A percentile compares a stretch with the other conserved stretches of the same genome.
phyloP scores from a whole-genome alignment of 2,888 invertebrate genomes.

The Protonemura montana region DNA sequence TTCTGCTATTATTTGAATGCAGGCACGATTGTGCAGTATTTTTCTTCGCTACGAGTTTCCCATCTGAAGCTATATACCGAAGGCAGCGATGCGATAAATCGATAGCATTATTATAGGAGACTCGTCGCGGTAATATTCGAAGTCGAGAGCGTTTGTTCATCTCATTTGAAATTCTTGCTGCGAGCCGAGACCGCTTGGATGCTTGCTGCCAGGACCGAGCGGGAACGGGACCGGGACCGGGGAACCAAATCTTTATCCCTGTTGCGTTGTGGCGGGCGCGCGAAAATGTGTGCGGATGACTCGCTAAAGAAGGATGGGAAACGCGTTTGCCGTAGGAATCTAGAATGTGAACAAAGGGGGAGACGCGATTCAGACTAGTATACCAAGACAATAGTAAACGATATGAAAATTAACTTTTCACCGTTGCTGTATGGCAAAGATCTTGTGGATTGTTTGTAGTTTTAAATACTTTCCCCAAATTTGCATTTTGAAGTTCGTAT shows the following conservation, averaged over 20 bases:
- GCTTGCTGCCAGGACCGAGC: not conserved
- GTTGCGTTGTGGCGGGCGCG: conserved; percentile 9
- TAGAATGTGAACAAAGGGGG: conserved; percentile 1
- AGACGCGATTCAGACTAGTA: not conserved
- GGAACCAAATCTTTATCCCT: conserved; percentile 23
- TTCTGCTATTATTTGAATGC: not conserved
- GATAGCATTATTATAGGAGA: not conserved
- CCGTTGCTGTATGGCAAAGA: not conserved
- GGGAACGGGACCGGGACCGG: not conserved
- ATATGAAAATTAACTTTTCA: conserved; percentile 37
- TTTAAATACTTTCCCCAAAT: not conserved
- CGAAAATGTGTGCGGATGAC: conserved; percentile 1
- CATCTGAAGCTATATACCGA: not conserved
- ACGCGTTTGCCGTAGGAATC: conserved; percentile 20
- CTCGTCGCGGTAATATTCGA: conserved; percentile 5
- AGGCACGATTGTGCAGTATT: not conserved
- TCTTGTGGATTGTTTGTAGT: not conserved
- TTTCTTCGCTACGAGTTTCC: not conserved
- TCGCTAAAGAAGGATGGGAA: conserved; percentile 29
- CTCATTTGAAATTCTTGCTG: conserved; percentile 32
- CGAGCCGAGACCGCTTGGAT: conserved; percentile 20
- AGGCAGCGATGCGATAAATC: not conserved
- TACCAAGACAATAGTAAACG: conserved; percentile 30
- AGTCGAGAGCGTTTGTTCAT: not conserved
- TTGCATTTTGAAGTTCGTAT: conserved; percentile 10